Base-by-base conservation (phyloP, 1,140 invertebrate species). In the Pollicipes pollicipes region DNA sequence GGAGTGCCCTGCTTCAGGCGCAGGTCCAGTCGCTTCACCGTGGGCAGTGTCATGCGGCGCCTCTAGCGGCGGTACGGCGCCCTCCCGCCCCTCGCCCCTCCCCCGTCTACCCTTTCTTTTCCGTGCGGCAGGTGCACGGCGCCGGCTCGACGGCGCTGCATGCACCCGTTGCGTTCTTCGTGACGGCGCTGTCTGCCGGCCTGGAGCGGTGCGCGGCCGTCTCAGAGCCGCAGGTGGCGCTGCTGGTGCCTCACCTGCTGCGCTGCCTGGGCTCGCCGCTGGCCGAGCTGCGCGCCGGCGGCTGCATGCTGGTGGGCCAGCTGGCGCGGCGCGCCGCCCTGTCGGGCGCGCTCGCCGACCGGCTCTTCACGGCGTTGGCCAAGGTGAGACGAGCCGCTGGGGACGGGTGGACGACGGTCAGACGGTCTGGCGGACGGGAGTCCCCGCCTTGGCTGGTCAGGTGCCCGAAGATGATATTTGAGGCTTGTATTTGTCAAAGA, bases 261-360 rank as follows among this genome's bases (percentile, higher is more conserved):
- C 83, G 84, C 72, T 89, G 88, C 2, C 78, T 94, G 24, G 83
- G 81, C 66, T 89, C 88, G 21, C 74, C 82, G 0, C 79, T 87
- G 0, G 71, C 81, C 0, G 89, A 93, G 78, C 91, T 88, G 77
- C 83, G 84, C 75, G 85, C 89, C 17, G 84, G 88, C 0, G 82
- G 84, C 6, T 91, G 88, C 77, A 86, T 93, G 78, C 86, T 94
- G 32, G 75, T 87, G 0, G 85, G 85, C 1, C 87, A 79, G 69
- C 76, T 94, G 24, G 80, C 87, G 0, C 82, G 83, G 0, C 88
- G 88, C 79, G 82, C 83, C 17, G 45, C 10, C 6, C 45, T 58
- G 45, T 58, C 45, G 17, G 45, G 13, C 2, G 45, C 13, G 45
- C 45, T 58, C 10, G 24, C 45, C 17, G 45, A 10, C 21, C 45